Evolutionary conservation across 2,888 invertebrate genomes (phyloP), one percentile per base, ranked within the genome.

Genomic region (Heliconius cydno): DNA sequence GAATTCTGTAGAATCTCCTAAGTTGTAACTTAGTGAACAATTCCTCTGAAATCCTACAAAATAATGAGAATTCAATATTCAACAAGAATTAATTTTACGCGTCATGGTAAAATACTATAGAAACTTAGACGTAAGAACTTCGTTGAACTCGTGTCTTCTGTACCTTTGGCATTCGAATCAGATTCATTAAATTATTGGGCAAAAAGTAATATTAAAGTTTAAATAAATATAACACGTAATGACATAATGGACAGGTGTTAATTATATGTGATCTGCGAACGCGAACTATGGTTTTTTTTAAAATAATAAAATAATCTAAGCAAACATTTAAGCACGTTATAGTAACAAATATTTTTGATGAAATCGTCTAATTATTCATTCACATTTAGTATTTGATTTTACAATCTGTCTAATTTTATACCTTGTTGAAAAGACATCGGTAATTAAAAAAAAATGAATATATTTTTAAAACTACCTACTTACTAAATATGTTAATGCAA

Each of bases 91-190:
- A 52, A 52, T 52, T 52, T 52, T 22, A 52, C 7, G 6, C 25
- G 63, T 63, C 25, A 25, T 25, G 46, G 3, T 66, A 28, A 75
- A 66, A 46, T 66, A 25, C 6, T 75, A 46, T 1, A 28, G 22
- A 66, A 76, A 66, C 22, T 52, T 66, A 9, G 30, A 30, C n/a
- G 22, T 41, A 75, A 46, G 46, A 66, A 66, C 19, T 66, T 28
- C 22, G 28, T 66, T 46, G 28, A 75, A 66, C 30, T 75, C 30
- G 19, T 46, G 66, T 28, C 75, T 30, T 76, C 46, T 30, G 38
- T 66, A 28, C 41, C 65, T 76, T 66, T 22, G 46, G 46, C 28
- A 76, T 52, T 66, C 52, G 4, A 65, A 22, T 65, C 66, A 67
- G 28, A 65, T 75, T 66, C 22, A 41, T 52, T 41, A 71, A 52